A percentile compares a stretch with the other conserved stretches of the same genome.
Evolutionary conservation across 1,140 invertebrate species (phyloP).

Genomic region (Orchesella cincta): DNA sequence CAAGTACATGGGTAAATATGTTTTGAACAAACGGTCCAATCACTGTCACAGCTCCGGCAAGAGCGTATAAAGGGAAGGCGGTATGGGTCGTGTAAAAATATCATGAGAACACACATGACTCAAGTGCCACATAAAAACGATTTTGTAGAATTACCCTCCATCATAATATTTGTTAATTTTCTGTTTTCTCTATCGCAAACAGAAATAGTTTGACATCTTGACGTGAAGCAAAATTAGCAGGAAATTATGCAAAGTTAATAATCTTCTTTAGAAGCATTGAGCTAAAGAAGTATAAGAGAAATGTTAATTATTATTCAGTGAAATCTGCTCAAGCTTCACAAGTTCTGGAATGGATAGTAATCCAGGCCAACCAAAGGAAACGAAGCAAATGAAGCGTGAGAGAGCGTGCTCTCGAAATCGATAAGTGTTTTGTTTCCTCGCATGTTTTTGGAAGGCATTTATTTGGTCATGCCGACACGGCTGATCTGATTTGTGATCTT

Average conservation of each 20-base stretch:
- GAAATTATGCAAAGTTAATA: too few species aligned
- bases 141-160: neutral
- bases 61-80: neutral
- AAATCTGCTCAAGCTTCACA: too few species aligned
- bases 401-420: neutral
- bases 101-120: neutral
- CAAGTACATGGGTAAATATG: neutral
- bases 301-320: neutral
- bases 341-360: too few species aligned
- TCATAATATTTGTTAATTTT: neutral
- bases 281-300: neutral
- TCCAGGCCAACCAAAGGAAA: neutral
- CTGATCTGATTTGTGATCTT: conserved; percentile 15
- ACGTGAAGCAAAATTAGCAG: neutral
- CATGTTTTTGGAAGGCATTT: neutral
- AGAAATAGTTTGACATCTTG: neutral
- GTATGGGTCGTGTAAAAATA: neutral
- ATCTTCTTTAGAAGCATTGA: too few species aligned
- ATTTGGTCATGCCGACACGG: neutral
- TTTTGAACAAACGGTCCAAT: neutral
- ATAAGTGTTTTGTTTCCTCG: neutral
- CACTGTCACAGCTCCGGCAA: neutral
- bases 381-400: neutral
- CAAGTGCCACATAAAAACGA: neutral
- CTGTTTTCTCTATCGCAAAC: neutral